Conservation (phyloP, 2,888 invertebrate genomes). For the Coleophora deauratella region DNA sequence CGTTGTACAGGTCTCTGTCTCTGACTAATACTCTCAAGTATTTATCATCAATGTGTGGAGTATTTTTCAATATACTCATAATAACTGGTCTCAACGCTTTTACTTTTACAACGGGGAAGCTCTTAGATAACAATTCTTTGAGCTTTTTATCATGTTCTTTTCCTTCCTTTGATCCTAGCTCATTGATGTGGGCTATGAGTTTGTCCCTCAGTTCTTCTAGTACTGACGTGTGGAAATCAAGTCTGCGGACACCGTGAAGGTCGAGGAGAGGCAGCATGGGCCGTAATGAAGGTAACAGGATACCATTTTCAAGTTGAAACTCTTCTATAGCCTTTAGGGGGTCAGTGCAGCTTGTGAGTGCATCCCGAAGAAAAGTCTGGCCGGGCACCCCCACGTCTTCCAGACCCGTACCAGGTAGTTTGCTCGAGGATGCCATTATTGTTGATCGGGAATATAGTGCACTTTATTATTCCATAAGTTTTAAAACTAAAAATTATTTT, state of each 20-base stretch:
- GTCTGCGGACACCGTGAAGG: conserved; percentile 91
- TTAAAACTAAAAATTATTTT: too few species aligned
- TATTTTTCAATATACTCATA: conserved; percentile 94
- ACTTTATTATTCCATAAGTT: too few species aligned
- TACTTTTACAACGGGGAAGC: conserved; percentile 94
- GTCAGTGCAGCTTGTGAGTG: conserved; percentile 95
- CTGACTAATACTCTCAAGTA: conserved; percentile 75
- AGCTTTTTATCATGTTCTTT: conserved; percentile 86
- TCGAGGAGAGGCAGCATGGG: conserved; percentile 97
- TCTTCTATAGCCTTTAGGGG: conserved; percentile 98
- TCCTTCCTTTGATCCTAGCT: conserved; percentile 82
- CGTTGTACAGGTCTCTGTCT: conserved; percentile 92
- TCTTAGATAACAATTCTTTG: conserved; percentile 91
- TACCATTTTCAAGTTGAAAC: conserved; percentile 96
- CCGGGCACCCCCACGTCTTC: conserved; percentile 92
- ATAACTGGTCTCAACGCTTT: conserved; percentile 94
- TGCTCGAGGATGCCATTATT: conserved; percentile 59
- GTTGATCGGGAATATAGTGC: neutral
- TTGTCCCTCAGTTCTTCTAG: conserved; percentile 82
- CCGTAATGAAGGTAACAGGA: conserved; percentile 90
- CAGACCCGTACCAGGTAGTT: conserved; percentile 76
- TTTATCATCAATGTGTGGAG: conserved; percentile 94
- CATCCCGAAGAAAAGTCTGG: conserved; percentile 88
- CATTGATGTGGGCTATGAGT: conserved; percentile 86
- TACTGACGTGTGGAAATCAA: conserved; percentile 96